These are phyloP conservation scores for Chinchilla lanigera DNA, from an alignment of 2,113 vertebrate genomes.

Conservation along the genomic window DNA sequence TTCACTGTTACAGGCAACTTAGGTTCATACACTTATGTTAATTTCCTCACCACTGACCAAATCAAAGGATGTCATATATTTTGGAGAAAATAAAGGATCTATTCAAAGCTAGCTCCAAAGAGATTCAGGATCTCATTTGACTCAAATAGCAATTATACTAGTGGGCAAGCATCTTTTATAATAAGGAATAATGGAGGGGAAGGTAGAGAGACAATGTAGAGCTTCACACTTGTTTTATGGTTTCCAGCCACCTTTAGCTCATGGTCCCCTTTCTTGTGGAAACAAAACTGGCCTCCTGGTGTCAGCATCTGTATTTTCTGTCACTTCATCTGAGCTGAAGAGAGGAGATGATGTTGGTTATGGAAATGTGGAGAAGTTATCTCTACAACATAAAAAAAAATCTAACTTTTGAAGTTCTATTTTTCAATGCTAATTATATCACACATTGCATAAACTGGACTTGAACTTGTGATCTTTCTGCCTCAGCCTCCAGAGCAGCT, in stretches of 20 bases:
- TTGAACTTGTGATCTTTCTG: not conserved
- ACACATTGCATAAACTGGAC: not conserved
- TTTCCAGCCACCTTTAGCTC: not conserved
- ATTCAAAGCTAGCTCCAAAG: not conserved
- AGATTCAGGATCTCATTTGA: not conserved
- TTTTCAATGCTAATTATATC: not conserved
- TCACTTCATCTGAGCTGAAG: not conserved
- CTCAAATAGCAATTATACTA: not conserved
- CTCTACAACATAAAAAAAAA: not conserved
- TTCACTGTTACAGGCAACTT: not conserved
- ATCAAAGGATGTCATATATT: not conserved
- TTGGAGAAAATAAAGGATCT: not conserved
- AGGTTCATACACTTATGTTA: not conserved
- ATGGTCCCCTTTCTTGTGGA: not conserved
- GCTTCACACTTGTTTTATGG: not conserved
- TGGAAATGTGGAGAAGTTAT: not conserved
- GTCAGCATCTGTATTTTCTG: not conserved
- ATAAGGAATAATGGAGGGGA: not conserved
- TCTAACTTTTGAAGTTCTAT: not conserved
- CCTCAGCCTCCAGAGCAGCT: not conserved
- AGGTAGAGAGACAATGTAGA: not conserved
- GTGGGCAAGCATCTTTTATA: not conserved
- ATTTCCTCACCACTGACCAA: not conserved
- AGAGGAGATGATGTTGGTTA: not conserved
- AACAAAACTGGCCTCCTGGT: not conserved